These are phyloP conservation scores for Cyphomyrus plagiostoma DNA, from an alignment of 2,113 vertebrate species.

Conservation along the genomic window DNA sequence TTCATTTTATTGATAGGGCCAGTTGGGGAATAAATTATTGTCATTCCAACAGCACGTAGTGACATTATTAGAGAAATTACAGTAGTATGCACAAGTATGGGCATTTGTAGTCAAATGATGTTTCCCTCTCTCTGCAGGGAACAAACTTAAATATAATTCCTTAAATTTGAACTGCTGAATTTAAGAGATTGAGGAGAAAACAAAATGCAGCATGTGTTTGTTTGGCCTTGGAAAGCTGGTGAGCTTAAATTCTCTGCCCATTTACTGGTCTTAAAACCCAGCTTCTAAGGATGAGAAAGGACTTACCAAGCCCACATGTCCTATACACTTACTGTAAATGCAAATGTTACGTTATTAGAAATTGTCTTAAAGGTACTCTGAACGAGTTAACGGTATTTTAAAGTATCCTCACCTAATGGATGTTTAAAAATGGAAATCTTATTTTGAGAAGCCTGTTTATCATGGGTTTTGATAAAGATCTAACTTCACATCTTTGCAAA, in stretches of 20 bases:
- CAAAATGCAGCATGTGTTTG: too few species aligned
- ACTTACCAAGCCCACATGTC: neutral
- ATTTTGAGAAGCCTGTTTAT: neutral
- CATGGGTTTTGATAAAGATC: neutral
- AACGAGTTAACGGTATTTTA: neutral
- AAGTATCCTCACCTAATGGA: neutral
- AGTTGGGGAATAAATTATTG: too few species aligned
- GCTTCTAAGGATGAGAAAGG: neutral
- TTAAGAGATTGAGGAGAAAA: too few species aligned
- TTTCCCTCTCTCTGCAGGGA: too few species aligned
- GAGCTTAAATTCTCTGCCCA: neutral
- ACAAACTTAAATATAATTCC: too few species aligned
- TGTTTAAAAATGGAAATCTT: neutral
- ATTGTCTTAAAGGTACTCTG: neutral
- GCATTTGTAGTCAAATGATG: too few species aligned
- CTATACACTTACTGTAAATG: neutral
- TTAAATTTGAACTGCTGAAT: too few species aligned
- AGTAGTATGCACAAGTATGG: too few species aligned
- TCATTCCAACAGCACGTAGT: too few species aligned
- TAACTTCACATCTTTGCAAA: neutral
- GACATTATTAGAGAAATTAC: too few species aligned
- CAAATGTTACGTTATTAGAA: neutral
- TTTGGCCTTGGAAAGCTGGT: neutral
- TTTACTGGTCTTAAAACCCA: neutral
- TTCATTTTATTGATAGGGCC: too few species aligned